Evolutionary conservation across 1,140 invertebrate genomes (phyloP).

Genomic region (Eriosoma lanigerum): DNA sequence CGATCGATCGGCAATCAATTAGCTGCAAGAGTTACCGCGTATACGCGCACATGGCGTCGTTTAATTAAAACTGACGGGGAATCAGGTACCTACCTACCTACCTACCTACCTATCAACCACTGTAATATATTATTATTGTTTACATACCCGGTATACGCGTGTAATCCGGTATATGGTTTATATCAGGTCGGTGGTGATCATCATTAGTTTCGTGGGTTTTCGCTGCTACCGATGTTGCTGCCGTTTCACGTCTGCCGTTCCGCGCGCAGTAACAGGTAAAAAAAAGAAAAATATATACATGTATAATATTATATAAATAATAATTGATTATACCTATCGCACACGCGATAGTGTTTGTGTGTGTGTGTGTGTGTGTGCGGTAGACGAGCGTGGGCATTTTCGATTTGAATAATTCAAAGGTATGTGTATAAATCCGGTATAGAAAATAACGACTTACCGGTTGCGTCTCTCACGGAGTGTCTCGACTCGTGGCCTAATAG

Average conservation of each 20-base stretch:
- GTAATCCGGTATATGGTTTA: too few relatives aligned
- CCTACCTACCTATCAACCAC: too few relatives aligned
- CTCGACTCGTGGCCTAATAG: background rate
- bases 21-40: conserved; percentile 3
- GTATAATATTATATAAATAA: too few relatives aligned
- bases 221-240: background rate
- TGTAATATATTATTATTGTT: background rate
- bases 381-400: conserved; percentile 30
- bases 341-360: background rate
- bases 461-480: background rate
- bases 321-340: background rate
- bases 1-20: conserved; percentile 34
- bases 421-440: conserved; percentile 12
- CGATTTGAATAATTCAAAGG: conserved; percentile 42
- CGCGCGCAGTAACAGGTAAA: too few relatives aligned
- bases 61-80: conserved; percentile 13
- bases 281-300: too few relatives aligned
- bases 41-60: conserved; percentile 2
- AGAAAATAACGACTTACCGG: background rate
- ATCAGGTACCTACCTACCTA: background rate
- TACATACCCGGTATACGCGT: background rate
- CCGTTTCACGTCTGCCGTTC: background rate
- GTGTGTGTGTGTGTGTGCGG: background rate
- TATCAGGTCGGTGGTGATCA: background rate
- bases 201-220: conserved; percentile 40